These are phyloP conservation scores for Syndactyla subalaris DNA, from an alignment of 2,797 vertebrate species.

Conservation along the genomic window DNA sequence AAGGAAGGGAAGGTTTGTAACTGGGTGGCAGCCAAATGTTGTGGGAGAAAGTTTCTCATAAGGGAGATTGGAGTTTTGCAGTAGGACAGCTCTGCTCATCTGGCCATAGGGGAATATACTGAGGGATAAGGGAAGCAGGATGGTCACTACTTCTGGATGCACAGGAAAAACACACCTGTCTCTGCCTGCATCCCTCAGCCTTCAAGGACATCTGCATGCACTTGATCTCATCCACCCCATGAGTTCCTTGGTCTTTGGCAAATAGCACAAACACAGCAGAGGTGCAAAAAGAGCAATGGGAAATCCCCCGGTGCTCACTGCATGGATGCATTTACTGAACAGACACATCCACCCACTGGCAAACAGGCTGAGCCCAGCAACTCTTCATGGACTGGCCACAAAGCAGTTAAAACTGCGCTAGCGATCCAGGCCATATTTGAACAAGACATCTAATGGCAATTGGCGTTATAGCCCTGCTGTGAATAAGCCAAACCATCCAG, in stretches of 20 bases:
- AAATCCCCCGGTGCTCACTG: background rate
- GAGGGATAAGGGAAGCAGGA: background rate
- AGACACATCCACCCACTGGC: background rate
- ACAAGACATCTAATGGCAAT: constrained; percentile 40
- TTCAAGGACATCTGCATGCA: background rate
- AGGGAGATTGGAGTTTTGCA: background rate
- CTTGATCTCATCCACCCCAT: background rate
- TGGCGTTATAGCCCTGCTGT: constrained; percentile 33
- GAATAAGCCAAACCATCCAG: constrained; percentile 45
- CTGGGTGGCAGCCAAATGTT: background rate
- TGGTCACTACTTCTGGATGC: background rate
- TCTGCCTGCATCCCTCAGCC: background rate
- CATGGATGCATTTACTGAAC: background rate
- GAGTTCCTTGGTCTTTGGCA: background rate
- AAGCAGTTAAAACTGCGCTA: constrained; percentile 42
- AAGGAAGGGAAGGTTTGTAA: background rate
- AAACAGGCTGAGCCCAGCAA: background rate
- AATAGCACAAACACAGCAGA: background rate
- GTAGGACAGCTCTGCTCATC: background rate
- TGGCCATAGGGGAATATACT: background rate
- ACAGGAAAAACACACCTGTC: background rate
- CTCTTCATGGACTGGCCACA: background rate
- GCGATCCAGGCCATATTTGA: background rate
- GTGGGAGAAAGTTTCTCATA: background rate
- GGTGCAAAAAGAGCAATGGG: background rate